Evolutionary conservation across 2,797 vertebrate species (phyloP).

Genomic region (Acanthurus leucopareius): DNA sequence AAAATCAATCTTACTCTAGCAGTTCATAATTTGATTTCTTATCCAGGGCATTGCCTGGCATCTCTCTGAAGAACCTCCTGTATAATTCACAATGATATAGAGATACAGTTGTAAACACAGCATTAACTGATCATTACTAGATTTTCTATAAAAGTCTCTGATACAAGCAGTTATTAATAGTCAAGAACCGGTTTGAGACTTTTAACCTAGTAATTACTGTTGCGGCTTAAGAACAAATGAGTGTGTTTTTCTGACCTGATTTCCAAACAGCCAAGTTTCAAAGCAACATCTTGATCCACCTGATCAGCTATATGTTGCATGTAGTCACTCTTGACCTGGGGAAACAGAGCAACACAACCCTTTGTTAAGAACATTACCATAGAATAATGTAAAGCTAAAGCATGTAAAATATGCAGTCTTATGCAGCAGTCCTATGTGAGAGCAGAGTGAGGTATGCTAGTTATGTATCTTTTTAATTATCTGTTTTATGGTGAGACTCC

Average conservation of each 20-base stretch:
- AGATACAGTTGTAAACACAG: neutral
- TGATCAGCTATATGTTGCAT: constrained; percentile 96
- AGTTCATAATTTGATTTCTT: constrained; percentile 99
- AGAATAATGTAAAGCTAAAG: neutral
- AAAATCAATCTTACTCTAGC: constrained; percentile 91
- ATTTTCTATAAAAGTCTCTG: neutral
- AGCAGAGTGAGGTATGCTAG: neutral
- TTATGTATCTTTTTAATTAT: neutral
- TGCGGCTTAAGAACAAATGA: neutral
- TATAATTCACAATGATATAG: constrained; percentile 50
- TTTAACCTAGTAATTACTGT: neutral
- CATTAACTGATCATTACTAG: constrained; percentile 1
- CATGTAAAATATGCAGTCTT: neutral
- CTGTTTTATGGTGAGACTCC: neutral
- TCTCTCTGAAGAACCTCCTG: constrained; percentile 98
- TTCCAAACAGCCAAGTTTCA: constrained; percentile 98
- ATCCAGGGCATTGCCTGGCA: constrained; percentile 97
- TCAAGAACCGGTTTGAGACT: neutral
- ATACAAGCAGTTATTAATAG: neutral
- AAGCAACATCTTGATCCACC: constrained; percentile 97
- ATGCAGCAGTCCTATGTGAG: neutral
- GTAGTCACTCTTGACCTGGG: constrained; percentile 97
- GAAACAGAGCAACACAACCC: constrained; percentile 12
- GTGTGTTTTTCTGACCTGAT: constrained; percentile 89
- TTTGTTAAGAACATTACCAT: neutral